Conservation (phyloP, 1,140 invertebrate species). For the Platyura marginata region DNA sequence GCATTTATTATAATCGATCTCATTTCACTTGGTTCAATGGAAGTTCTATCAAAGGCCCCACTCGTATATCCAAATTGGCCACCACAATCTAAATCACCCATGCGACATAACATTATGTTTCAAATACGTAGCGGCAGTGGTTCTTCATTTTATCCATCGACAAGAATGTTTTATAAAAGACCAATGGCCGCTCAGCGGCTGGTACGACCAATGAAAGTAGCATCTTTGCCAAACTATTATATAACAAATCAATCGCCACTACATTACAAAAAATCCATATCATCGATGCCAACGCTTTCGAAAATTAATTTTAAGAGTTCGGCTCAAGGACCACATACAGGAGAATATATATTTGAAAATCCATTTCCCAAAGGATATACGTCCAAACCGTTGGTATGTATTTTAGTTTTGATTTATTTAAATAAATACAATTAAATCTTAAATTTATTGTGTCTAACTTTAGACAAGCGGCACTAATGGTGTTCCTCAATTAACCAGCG, state of each 20-base stretch:
- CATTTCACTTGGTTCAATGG: too few relatives aligned
- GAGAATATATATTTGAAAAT: slow-evolving; percentile 1
- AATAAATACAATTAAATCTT: background rate
- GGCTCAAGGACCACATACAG: background rate
- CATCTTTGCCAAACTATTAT: background rate
- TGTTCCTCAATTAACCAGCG: slow-evolving; percentile 11
- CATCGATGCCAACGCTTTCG: background rate
- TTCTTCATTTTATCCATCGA: background rate
- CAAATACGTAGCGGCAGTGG: background rate
- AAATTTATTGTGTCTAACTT: background rate
- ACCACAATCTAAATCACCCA: background rate
- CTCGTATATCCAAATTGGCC: background rate
- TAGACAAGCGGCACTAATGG: slow-evolving; percentile 6
- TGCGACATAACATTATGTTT: background rate
- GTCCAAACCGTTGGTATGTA: background rate
- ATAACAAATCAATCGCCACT: background rate
- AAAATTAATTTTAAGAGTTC: background rate
- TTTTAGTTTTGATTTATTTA: background rate
- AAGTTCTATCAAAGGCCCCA: too few relatives aligned
- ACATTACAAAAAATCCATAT: background rate
- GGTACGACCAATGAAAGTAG: background rate
- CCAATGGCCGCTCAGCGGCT: background rate
- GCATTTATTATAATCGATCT: too few relatives aligned
- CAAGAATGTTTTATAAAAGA: background rate
- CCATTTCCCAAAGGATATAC: background rate